phyloP scores from a whole-genome alignment of 2,113 vertebrate genomes.

The Hemibagrus wyckioides region DNA sequence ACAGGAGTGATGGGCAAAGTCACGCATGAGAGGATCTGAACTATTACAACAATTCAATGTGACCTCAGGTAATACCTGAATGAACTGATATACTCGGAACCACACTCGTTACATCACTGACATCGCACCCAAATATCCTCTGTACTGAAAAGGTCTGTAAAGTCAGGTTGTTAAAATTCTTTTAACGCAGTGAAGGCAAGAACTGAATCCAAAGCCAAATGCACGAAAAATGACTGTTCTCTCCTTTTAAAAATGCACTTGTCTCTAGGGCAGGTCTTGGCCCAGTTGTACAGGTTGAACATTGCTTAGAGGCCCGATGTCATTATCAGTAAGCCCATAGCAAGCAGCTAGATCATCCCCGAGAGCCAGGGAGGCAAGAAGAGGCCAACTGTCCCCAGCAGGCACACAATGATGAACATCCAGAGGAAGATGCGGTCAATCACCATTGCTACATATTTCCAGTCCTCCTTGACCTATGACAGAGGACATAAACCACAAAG shows the following conservation, averaged over 20 bases:
- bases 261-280: conserved; percentile 25
- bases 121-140: conserved; percentile 16
- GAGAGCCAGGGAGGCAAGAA: conserved; percentile 57
- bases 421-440: conserved; percentile 59
- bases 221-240: neutral
- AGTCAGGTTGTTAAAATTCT: conserved; percentile 22
- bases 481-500: conserved; percentile 67
- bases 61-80: conserved; percentile 38
- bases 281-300: conserved; percentile 11
- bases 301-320: neutral
- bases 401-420: conserved; percentile 61
- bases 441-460: conserved; percentile 59
- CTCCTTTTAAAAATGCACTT: neutral
- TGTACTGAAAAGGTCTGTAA: conserved; percentile 30
- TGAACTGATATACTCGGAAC: conserved; percentile 20
- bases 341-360: conserved; percentile 53
- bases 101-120: conserved; percentile 17
- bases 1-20: conserved; percentile 9
- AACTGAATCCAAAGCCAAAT: neutral
- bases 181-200: neutral
- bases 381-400: conserved; percentile 56
- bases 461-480: conserved; percentile 57
- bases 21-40: conserved; percentile 42
- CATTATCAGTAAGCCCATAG: conserved; percentile 17
- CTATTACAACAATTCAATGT: conserved; percentile 33